A percentile compares a stretch with the other conserved stretches of the same genome.
phyloP scores from a whole-genome alignment of 2,797 vertebrate genomes.

The Myripristis murdjan region DNA sequence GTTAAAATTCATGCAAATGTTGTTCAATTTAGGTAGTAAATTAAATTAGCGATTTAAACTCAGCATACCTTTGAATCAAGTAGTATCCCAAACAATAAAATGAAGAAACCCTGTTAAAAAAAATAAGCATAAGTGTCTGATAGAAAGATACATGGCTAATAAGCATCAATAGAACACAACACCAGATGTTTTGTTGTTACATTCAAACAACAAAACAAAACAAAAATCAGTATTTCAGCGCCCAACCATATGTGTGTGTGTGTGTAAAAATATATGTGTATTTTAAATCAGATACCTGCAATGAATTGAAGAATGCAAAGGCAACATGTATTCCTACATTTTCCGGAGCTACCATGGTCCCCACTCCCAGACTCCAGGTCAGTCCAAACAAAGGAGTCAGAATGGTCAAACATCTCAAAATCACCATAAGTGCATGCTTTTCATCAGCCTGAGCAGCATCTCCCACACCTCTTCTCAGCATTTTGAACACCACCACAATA shows the following conservation, averaged over 20 bases:
- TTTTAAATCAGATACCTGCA: constrained; percentile 86
- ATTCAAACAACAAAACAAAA: background rate
- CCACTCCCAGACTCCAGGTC: constrained; percentile 93
- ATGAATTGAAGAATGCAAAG: constrained; percentile 84
- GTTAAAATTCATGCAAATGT: background rate
- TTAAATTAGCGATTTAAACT: background rate
- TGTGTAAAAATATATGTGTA: no score
- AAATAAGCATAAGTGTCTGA: constrained; percentile 65
- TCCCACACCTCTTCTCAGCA: constrained; percentile 88
- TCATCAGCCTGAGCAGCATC: constrained; percentile 84
- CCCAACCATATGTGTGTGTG: background rate
- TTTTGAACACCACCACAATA: constrained; percentile 88
- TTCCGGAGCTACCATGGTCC: constrained; percentile 71
- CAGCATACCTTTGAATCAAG: constrained; percentile 80
- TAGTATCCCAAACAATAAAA: constrained; percentile 83
- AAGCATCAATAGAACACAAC: background rate
- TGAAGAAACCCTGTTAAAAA: constrained; percentile 85
- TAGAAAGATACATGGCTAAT: background rate
- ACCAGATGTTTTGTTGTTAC: background rate
- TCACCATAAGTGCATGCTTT: constrained; percentile 85
- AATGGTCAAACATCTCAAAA: constrained; percentile 90
- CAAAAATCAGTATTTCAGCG: no score
- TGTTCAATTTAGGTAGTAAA: background rate
- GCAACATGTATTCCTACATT: constrained; percentile 73
- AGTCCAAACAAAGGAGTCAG: constrained; percentile 93